phyloP scores from a whole-genome alignment of 2,797 vertebrate genomes.

The Leuciscus waleckii region DNA sequence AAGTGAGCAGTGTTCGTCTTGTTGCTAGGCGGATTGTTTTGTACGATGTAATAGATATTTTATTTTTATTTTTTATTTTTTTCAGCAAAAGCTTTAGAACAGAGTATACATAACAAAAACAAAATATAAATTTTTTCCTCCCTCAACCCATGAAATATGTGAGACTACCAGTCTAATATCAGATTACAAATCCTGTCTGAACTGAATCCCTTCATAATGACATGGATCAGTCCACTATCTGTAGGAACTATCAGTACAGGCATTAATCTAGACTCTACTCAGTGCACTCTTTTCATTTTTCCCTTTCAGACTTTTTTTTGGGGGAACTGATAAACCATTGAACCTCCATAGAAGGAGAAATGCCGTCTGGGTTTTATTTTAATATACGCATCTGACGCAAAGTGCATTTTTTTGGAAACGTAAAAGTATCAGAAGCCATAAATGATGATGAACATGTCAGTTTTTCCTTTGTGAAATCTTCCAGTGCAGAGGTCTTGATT shows the following conservation, averaged over 20 bases:
- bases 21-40: no score
- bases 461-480: conserved; percentile 29
- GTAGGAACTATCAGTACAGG: not conserved
- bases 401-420: conserved; percentile 31
- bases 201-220: not conserved
- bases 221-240: conserved; percentile 21
- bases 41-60: no score
- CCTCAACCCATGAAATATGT: not conserved
- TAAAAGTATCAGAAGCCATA: conserved; percentile 16
- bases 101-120: not conserved
- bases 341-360: conserved; percentile 36
- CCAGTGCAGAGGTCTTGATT: conserved; percentile 31
- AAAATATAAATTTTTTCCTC: no score
- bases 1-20: no score
- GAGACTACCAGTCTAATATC: not conserved
- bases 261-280: conserved; percentile 14
- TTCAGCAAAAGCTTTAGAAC: no score
- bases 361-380: conserved; percentile 20
- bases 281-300: conserved; percentile 1
- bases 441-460: conserved; percentile 23
- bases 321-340: not conserved
- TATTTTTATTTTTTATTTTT: no score
- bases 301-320: not conserved
- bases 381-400: conserved; percentile 27
- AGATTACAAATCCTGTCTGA: not conserved